A percentile compares a stretch with the other conserved stretches of the same genome.
phyloP scores from a whole-genome alignment of 35 echinoderm and acorn worm species.

The Strongylocentrotus purpuratus region DNA sequence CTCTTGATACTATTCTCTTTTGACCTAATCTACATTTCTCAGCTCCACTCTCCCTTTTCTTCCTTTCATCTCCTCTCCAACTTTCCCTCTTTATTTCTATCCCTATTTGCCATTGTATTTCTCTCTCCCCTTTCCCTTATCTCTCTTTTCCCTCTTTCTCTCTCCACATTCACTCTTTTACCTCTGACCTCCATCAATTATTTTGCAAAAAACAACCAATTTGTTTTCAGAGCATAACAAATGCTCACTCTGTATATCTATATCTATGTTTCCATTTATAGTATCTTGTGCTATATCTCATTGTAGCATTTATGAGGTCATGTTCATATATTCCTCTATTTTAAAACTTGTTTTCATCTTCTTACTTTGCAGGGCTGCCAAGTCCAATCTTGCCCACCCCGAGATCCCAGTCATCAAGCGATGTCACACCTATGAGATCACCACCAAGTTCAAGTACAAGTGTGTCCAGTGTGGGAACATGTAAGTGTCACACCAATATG shows the following conservation, averaged over 20 bases:
- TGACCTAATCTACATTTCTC: neutral
- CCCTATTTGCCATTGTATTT: no score
- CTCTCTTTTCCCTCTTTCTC: neutral
- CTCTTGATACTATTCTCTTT: no score
- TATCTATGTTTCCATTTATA: no score
- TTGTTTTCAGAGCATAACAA: no score
- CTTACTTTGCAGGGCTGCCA: conserved; percentile 73
- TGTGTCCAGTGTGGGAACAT: conserved; percentile 77
- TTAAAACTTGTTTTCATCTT: no score
- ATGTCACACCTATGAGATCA: conserved; percentile 96
- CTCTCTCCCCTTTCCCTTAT: neutral
- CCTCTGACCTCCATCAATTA: neutral
- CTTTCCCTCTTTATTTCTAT: neutral
- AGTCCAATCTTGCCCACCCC: conserved; percentile 91
- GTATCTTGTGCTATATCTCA: no score
- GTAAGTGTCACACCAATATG: conserved; percentile 58
- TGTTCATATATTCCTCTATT: no score
- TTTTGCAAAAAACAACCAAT: no score
- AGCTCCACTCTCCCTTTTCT: no score
- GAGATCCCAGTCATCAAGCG: conserved; percentile 84
- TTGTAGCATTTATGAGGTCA: no score
- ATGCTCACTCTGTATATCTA: no score
- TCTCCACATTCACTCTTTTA: neutral
- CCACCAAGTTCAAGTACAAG: conserved; percentile 97
- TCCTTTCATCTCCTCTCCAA: neutral